Evolutionary conservation across 2,113 vertebrate species (phyloP), one percentile per base, ranked within the genome.

Genomic region (Sinocyclocheilus maitianheensis): DNA sequence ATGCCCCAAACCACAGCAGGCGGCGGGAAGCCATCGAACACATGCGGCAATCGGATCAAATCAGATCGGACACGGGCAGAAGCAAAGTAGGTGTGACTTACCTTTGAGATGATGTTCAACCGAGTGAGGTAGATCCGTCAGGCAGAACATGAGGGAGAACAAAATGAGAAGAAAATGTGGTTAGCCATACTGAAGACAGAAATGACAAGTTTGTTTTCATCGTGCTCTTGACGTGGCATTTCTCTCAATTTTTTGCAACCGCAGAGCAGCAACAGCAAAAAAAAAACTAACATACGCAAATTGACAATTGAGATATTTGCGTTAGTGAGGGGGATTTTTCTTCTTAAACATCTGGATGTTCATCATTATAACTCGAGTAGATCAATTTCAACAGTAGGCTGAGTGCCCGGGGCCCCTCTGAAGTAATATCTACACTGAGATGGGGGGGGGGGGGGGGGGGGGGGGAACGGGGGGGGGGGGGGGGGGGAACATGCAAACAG

Each of bases 31-130:
- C 43, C 46, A 74, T 58, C 18, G 37, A 62, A 34, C 26, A n/a
- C 80, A 69, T 11, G 26, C 24, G 10, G 4, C 81, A 72, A 83
- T 83, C 51, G 3, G 48, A 83, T 83, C 48, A 51, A 26, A 84
- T 77, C 62, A 85, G 62, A 71, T 77, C 34, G 40, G 24, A 83
- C 71, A 76, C 9, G 88, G 81, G 74, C 18, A 85, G 77, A 51
- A 87, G 89, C 43, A 84, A 63, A 80, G 85, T 48, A 88, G 78
- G 67, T 75, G 58, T 63, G 86, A 93, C 90, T 93, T 91, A 93
- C 91, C 90, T 93, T 78, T 55, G 58, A 75, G 83, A 43, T 11
- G 40, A 80, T 11, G 55, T 58, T 83, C 30, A 18, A 80, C 2
- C 76, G 85, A 85, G 65, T 58, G 71, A 30, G 72, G 89, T 20